phyloP scores from a whole-genome alignment of 2,113 vertebrate genomes.

The Leptobrachium leishanense region DNA sequence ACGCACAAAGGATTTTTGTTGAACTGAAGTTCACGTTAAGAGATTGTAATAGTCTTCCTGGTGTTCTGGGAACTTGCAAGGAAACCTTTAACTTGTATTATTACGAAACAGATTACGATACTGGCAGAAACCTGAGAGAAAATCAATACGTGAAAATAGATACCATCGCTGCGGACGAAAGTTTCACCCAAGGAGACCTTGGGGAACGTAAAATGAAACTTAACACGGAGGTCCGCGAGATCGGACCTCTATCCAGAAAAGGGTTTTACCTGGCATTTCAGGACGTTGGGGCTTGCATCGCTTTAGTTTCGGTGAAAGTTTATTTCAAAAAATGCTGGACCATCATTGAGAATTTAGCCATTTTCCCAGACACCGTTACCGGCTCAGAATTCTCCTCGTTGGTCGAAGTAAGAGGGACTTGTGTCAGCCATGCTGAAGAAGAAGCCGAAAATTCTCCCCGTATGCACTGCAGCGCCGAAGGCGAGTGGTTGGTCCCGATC shows the following conservation, averaged over 20 bases:
- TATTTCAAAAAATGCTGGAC: constrained; percentile 99
- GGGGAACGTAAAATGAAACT: constrained; percentile 99
- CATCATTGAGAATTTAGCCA: constrained; percentile 98
- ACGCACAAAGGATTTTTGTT: constrained; percentile 99
- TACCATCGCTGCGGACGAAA: constrained; percentile 98
- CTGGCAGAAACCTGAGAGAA: constrained; percentile 94
- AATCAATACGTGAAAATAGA: constrained; percentile 98
- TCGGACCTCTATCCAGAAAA: constrained; percentile 91
- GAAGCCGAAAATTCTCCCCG: constrained; percentile 95
- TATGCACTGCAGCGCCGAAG: constrained; percentile 98
- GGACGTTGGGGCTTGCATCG: constrained; percentile 98
- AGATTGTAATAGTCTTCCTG: constrained; percentile 99
- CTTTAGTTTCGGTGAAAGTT: constrained; percentile 97
- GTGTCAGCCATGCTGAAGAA: constrained; percentile 92
- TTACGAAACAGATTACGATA: constrained; percentile 96
- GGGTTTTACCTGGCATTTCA: constrained; percentile 99
- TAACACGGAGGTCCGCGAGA: constrained; percentile 97
- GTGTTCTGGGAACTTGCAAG: constrained; percentile 97
- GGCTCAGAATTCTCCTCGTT: constrained; percentile 98
- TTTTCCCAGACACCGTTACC: constrained; percentile 97
- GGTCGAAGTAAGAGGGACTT: constrained; percentile 94
- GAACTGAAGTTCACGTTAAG: constrained; percentile 99
- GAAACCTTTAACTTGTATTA: constrained; percentile 99
- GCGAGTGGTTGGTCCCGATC: constrained; percentile 98
- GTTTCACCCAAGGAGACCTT: constrained; percentile 98